These are phyloP conservation scores for Misgurnus anguillicaudatus DNA, from an alignment of 2,113 vertebrate genomes.

Conservation along the genomic window DNA sequence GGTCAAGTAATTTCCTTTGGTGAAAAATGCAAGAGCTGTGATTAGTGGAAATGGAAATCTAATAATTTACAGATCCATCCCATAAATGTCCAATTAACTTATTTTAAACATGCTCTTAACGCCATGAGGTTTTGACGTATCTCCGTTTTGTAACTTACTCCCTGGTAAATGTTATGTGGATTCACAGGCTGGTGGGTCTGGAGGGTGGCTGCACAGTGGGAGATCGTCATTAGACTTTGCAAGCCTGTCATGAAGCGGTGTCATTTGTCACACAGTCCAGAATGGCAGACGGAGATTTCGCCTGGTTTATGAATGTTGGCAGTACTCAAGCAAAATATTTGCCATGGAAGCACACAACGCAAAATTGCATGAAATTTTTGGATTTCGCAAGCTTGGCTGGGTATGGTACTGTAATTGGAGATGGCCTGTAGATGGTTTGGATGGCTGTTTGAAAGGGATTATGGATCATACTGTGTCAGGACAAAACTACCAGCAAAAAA, in stretches of 20 bases:
- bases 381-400: constrained; percentile 27
- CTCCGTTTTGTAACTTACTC: not conserved
- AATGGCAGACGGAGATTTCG: constrained; percentile 31
- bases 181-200: constrained; percentile 21
- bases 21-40: constrained; percentile 1
- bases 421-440: not conserved
- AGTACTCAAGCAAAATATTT: constrained; percentile 32
- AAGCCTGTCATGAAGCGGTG: not conserved
- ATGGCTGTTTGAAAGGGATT: not conserved
- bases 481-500: not conserved
- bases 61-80: not conserved
- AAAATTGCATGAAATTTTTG: constrained; percentile 10
- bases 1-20: not conserved
- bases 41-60: not conserved
- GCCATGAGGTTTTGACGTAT: not conserved
- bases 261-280: constrained; percentile 36
- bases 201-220: not conserved
- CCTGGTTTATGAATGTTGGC: constrained; percentile 30
- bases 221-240: constrained; percentile 9
- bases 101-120: not conserved
- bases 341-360: constrained; percentile 13
- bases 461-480: not conserved
- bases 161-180: not conserved
- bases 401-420: not conserved
- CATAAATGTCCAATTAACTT: not conserved